Evolutionary conservation across 2,113 vertebrate genomes (phyloP), one percentile per base, ranked within the genome.

Genomic region (Pavo muticus): DNA sequence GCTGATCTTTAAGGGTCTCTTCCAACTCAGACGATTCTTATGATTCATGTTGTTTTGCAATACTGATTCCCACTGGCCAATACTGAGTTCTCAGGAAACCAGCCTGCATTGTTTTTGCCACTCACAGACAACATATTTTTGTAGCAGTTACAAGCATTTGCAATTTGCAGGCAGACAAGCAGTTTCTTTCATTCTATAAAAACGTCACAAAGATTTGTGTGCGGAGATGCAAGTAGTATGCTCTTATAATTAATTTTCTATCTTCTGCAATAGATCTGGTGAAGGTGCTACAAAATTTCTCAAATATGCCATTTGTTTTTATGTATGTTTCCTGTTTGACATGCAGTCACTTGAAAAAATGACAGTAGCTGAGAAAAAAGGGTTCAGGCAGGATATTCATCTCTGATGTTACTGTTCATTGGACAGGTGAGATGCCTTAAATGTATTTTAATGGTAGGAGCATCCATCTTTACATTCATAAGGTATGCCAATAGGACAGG

Each of bases 231-330:
- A 70, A 93, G 75, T 80, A 27, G 24, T 76, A 0, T 52, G 10
- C 11, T 90, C 79, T 87, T 88, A 42, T 52, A 80, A 93, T 94
- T 90, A 77, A 91, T 93, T 84, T 83, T 50, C 75, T 90, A 64
- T 83, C 68, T 89, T 75, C 37, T 70, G 75, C 65, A 70, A 69
- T 80, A 73, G 59, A 80, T 86, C 18, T 60, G 47, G 32, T 93
- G 90, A 86, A 90, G 72, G 65, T 94, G 64, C 94, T 90, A 56
- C 72, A 80, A 73, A 60, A 74, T 85, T 79, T 87, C 78, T 91
- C 57, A 82, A 48, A 47, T 84, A 45, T 72, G 67, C 87, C 70
- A 48, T 92, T 87, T 89, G 80, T 60, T 89, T 87, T 87, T 42
- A 30, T 69, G 11, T 63, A 27, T 77, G 47, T 84, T 72, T 92